Conservation (phyloP, 1,140 invertebrate species). For the Cotesia vestalis region DNA sequence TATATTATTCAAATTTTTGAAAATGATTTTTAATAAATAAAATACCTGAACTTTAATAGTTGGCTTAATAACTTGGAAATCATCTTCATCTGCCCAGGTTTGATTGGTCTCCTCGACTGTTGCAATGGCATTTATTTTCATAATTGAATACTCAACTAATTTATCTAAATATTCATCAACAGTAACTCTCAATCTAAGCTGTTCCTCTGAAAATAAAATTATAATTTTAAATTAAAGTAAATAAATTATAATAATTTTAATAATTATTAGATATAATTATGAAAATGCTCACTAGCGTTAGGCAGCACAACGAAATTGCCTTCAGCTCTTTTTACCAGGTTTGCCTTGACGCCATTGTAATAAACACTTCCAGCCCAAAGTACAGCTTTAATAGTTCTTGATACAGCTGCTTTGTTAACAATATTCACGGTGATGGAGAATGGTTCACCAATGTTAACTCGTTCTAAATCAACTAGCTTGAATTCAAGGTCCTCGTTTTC, state of each 20-base stretch:
- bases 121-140: slow-evolving; percentile 77
- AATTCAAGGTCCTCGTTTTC: slow-evolving; percentile 74
- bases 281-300: slow-evolving; percentile 64
- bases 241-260: slow-evolving; percentile 5
- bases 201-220: slow-evolving; percentile 55
- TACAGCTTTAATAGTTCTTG: slow-evolving; percentile 71
- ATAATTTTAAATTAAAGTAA: no score
- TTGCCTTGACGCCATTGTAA: slow-evolving; percentile 78
- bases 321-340: slow-evolving; percentile 74
- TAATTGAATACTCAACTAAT: slow-evolving; percentile 78
- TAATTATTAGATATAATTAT: neutral
- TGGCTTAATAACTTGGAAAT: slow-evolving; percentile 78
- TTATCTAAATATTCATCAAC: slow-evolving; percentile 76
- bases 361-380: slow-evolving; percentile 76
- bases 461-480: slow-evolving; percentile 74
- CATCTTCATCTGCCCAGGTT: slow-evolving; percentile 79
- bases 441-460: slow-evolving; percentile 73
- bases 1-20: slow-evolving; percentile 4
- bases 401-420: slow-evolving; percentile 71
- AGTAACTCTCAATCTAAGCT: slow-evolving; percentile 69
- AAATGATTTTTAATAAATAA: slow-evolving; percentile 7
- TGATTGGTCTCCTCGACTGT: slow-evolving; percentile 77
- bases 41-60: slow-evolving; percentile 72
- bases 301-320: slow-evolving; percentile 71
- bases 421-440: slow-evolving; percentile 75